A percentile compares a stretch with the other conserved stretches of the same genome.
phyloP scores from a whole-genome alignment of 1,140 invertebrate genomes.

The Orchesella cincta region DNA sequence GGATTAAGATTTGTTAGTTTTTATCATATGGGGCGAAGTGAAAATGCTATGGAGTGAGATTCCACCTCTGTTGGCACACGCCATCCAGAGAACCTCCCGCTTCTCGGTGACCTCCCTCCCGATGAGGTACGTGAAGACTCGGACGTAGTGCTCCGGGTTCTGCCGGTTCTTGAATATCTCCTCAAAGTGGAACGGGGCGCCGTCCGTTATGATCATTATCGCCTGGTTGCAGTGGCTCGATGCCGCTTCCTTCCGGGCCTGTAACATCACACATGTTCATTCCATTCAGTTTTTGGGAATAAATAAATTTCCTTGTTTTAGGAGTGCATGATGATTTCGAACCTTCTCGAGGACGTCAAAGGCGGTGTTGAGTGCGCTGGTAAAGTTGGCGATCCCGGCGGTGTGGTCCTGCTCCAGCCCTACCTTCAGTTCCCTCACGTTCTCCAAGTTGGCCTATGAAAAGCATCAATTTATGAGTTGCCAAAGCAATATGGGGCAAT shows the following conservation, averaged over 20 bases:
- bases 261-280: background rate
- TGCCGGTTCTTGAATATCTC: constrained; percentile 77
- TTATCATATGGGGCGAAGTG: background rate
- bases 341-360: constrained; percentile 82
- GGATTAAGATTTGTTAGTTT: background rate
- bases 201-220: constrained; percentile 98
- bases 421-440: constrained; percentile 76
- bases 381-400: constrained; percentile 91
- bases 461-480: background rate
- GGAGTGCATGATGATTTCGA: constrained; percentile 44
- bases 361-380: constrained; percentile 81
- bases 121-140: constrained; percentile 97
- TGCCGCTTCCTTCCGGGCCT: constrained; percentile 3
- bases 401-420: constrained; percentile 70
- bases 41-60: constrained; percentile 4
- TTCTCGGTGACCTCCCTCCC: constrained; percentile 91
- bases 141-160: constrained; percentile 60
- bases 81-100: constrained; percentile 93
- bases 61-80: constrained; percentile 93
- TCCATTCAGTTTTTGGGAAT: background rate
- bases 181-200: constrained; percentile 89
- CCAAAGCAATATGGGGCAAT: no score
- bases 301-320: background rate
- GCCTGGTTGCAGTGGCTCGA: constrained; percentile 84
- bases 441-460: constrained; percentile 78